Evolutionary conservation across 2,113 vertebrate genomes (phyloP).

Genomic region (Mola mola): DNA sequence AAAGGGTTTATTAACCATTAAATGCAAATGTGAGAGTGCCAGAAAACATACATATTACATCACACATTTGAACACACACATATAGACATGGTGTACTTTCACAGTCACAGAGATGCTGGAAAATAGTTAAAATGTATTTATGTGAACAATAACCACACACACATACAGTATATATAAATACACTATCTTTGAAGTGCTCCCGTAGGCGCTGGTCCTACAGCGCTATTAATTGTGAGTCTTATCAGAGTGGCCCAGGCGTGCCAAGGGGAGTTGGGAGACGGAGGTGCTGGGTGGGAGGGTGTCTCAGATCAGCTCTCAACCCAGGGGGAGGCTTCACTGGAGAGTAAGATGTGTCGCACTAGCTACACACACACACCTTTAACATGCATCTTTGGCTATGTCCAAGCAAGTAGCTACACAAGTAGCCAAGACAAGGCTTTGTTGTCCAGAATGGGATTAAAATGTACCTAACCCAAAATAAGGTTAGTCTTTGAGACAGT

Average conservation of each 20-base stretch:
- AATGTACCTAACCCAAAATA: slow-evolving; percentile 17
- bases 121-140: background rate
- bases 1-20: slow-evolving; percentile 44
- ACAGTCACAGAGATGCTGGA: no score
- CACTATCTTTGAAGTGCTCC: slow-evolving; percentile 64
- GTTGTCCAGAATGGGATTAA: slow-evolving; percentile 16
- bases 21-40: slow-evolving; percentile 40
- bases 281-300: slow-evolving; percentile 2
- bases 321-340: slow-evolving; percentile 46
- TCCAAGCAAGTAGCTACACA: background rate
- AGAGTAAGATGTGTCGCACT: slow-evolving; percentile 42
- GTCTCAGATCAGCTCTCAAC: slow-evolving; percentile 53
- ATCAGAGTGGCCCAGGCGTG: slow-evolving; percentile 71
- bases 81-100: no score
- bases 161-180: slow-evolving; percentile 18
- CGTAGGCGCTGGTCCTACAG: slow-evolving; percentile 48
- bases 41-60: slow-evolving; percentile 49
- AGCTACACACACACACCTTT: slow-evolving; percentile 11
- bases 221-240: slow-evolving; percentile 75
- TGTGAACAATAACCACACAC: slow-evolving; percentile 34
- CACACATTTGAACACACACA: no score
- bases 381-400: background rate
- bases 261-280: slow-evolving; percentile 54
- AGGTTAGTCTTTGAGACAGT: background rate
- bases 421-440: background rate